These are phyloP conservation scores for Heliornis fulica DNA, from an alignment of 2,113 vertebrate species.

Conservation along the genomic window DNA sequence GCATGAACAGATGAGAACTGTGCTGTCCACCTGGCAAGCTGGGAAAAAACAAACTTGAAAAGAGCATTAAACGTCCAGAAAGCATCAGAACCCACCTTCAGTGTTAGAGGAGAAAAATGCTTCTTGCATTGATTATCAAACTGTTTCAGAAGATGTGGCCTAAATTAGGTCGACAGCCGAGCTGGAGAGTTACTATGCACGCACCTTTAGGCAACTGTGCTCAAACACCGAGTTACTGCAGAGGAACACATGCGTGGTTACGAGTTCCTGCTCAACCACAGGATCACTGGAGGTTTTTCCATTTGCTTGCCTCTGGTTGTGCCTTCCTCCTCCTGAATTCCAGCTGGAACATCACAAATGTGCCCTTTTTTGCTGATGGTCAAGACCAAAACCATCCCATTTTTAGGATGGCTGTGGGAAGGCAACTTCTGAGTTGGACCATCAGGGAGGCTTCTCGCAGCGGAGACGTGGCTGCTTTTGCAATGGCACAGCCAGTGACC, in stretches of 20 bases:
- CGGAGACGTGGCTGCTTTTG: rapidly evolving
- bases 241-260: not conserved
- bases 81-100: constrained; percentile 5
- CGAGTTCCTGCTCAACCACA: not conserved
- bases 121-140: constrained; percentile 22
- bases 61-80: constrained; percentile 4
- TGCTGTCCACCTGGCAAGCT: not conserved
- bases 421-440: not conserved
- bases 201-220: constrained; percentile 19
- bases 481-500: not conserved
- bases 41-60: constrained; percentile 14
- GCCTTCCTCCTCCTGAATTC: constrained; percentile 42
- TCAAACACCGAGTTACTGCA: constrained; percentile 4
- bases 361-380: constrained; percentile 34
- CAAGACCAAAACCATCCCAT: not conserved
- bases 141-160: constrained; percentile 47
- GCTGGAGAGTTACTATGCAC: constrained; percentile 55
- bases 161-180: constrained; percentile 65
- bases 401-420: not conserved
- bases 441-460: not conserved
- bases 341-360: not conserved
- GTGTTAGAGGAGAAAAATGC: constrained; percentile 26
- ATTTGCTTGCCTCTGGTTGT: constrained; percentile 47
- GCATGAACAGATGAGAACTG: constrained; percentile 8
- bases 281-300: not conserved